Evolutionary conservation across 2,797 vertebrate species (phyloP).

Genomic region (Rhabdomys pumilio): DNA sequence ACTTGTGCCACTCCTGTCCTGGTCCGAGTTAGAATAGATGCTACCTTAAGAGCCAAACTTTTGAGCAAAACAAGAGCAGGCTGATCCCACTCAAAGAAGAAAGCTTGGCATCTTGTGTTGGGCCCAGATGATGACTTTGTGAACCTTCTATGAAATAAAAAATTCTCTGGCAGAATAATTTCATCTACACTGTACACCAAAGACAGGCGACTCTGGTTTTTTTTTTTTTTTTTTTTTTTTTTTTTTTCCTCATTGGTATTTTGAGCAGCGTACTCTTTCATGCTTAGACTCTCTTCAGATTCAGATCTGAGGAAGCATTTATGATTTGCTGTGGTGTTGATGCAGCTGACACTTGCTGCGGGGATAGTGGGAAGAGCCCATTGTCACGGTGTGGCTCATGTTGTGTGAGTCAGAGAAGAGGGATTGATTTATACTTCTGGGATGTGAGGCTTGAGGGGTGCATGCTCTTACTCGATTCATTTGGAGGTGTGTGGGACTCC

Average conservation of each 20-base stretch:
- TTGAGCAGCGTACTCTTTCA: conserved; percentile 10
- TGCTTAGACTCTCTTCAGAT: conserved; percentile 16
- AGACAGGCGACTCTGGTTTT: background rate
- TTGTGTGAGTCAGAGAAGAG: background rate
- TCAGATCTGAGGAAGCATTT: conserved; percentile 26
- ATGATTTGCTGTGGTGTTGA: conserved; percentile 53
- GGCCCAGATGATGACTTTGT: background rate
- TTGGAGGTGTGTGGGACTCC: background rate
- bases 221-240: background rate
- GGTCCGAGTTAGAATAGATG: background rate
- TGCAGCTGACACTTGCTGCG: conserved; percentile 55
- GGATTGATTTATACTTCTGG: background rate
- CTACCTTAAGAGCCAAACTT: background rate
- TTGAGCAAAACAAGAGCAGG: background rate
- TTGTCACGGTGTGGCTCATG: background rate
- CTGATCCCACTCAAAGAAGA: background rate
- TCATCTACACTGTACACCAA: background rate
- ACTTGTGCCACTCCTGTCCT: background rate
- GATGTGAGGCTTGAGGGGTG: too few species aligned
- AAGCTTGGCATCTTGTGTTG: background rate
- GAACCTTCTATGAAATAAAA: conserved; percentile 14
- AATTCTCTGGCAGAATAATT: conserved; percentile 18
- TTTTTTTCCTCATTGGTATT: background rate
- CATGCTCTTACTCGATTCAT: background rate
- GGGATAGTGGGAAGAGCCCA: background rate